phyloP scores from a whole-genome alignment of 2,797 vertebrate species.

The Emydoidea blandingii region DNA sequence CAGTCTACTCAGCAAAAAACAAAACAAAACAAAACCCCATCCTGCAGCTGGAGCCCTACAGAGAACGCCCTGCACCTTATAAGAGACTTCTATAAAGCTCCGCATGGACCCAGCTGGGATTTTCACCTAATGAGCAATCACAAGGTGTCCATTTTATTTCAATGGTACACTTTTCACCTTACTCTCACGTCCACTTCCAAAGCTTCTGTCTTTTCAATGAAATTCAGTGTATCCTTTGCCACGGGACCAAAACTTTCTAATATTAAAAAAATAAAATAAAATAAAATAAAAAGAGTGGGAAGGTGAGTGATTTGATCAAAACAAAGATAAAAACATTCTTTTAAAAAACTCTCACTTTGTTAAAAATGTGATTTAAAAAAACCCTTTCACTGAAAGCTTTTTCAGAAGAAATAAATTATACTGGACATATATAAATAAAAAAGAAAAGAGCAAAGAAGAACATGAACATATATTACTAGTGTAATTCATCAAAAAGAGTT shows the following conservation, averaged over 20 bases:
- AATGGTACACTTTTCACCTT: background rate
- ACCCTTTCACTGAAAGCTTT: conserved; percentile 72
- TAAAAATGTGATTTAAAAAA: conserved; percentile 67
- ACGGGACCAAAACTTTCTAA: conserved; percentile 2
- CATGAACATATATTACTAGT: conserved; percentile 85
- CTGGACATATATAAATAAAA: conserved; percentile 83
- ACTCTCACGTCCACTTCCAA: background rate
- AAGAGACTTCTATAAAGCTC: conserved; percentile 2
- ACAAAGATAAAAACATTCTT: conserved; percentile 55
- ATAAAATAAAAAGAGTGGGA: background rate
- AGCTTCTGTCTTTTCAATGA: conserved; percentile 9
- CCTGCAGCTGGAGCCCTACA: background rate
- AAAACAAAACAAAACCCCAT: background rate
- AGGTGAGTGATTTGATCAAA: conserved; percentile 59
- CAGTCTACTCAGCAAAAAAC: conserved; percentile 21
- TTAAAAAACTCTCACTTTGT: background rate
- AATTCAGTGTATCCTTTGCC: background rate
- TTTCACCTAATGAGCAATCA: conserved; percentile 15
- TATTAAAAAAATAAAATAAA: background rate
- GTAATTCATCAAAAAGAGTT: conserved; percentile 84
- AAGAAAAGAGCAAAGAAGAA: conserved; percentile 83
- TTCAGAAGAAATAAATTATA: conserved; percentile 82
- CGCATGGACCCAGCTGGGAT: background rate
- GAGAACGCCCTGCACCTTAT: background rate
- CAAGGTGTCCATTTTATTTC: background rate